Evolutionary conservation across 2,113 vertebrate species (phyloP).

Genomic region (Balaeniceps rex): DNA sequence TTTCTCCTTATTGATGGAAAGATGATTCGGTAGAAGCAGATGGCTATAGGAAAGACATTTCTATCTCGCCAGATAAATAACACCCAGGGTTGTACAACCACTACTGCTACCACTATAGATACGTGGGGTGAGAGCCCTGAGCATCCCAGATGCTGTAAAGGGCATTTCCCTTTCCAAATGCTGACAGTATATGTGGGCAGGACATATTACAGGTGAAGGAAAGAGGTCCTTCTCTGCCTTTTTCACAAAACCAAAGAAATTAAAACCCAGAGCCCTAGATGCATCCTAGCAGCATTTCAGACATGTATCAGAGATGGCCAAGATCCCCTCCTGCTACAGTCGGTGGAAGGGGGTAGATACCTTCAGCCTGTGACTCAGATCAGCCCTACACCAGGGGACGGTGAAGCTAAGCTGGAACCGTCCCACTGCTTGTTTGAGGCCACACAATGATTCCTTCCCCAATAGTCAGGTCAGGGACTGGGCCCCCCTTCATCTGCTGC

Average conservation of each 20-base stretch:
- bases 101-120: neutral
- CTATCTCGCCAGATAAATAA: neutral
- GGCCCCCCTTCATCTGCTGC: neutral
- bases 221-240: neutral
- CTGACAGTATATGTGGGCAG: neutral
- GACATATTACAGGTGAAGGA: neutral
- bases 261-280: neutral
- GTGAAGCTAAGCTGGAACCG: neutral
- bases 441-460: neutral
- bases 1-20: neutral
- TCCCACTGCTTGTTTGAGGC: neutral
- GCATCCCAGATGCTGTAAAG: neutral
- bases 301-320: neutral
- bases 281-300: neutral
- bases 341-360: neutral
- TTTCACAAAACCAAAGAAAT: neutral
- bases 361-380: neutral
- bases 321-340: neutral
- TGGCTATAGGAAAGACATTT: neutral
- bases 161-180: neutral
- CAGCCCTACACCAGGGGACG: accelerated
- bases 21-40: neutral
- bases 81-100: neutral
- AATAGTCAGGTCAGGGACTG: neutral
- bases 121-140: neutral